Evolutionary conservation across 2,888 invertebrate species (phyloP).

Genomic region (Leptinotarsa haldemani): DNA sequence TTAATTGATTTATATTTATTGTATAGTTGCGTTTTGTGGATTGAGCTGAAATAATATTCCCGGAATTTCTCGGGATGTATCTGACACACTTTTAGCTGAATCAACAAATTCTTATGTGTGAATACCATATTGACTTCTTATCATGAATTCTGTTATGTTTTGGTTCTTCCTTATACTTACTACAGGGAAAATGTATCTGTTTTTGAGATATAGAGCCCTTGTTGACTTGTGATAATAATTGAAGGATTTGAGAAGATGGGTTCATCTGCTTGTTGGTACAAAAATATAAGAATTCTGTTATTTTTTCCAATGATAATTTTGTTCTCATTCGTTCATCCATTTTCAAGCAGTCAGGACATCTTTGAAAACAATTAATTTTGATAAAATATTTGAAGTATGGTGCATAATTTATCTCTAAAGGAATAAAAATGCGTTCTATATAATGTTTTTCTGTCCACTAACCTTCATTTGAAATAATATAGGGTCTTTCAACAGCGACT

Average conservation of each 20-base stretch:
- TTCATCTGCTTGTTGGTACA: background rate
- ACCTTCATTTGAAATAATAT: too few species aligned
- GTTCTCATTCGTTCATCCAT: too few species aligned
- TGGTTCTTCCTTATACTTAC: background rate
- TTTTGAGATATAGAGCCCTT: background rate
- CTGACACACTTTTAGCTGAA: background rate
- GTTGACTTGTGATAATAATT: background rate
- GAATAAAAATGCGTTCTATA: too few species aligned
- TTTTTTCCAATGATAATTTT: too few species aligned
- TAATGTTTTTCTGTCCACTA: too few species aligned
- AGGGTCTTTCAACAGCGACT: too few species aligned
- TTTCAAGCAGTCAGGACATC: too few species aligned
- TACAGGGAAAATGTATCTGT: background rate
- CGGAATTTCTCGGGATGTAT: background rate
- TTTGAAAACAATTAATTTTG: too few species aligned
- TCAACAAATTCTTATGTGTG: background rate
- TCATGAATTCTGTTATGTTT: background rate
- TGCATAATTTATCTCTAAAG: too few species aligned
- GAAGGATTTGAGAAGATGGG: background rate
- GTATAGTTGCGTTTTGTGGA: constrained; percentile 18
- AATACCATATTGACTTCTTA: background rate
- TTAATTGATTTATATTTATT: constrained; percentile 32
- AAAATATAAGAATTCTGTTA: background rate
- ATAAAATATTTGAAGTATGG: too few species aligned
- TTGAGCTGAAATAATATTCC: background rate